phyloP scores from a whole-genome alignment of 2,888 invertebrate species.

The Leptinotarsa haldemani region DNA sequence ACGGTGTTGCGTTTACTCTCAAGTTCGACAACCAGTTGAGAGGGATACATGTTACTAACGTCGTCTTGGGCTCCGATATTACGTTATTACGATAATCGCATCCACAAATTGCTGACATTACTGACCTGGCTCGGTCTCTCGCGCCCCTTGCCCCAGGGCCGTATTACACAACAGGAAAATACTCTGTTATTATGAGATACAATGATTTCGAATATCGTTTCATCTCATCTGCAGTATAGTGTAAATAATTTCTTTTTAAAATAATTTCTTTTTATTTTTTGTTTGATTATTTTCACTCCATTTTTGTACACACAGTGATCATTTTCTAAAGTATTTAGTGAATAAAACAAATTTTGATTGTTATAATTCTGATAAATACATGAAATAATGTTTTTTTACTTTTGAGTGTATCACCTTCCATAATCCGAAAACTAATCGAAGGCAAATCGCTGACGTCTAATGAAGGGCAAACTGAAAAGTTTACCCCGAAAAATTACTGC shows the following conservation, averaged over 20 bases:
- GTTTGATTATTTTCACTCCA: no score
- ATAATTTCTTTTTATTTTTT: not conserved
- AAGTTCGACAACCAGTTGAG: conserved; percentile 35
- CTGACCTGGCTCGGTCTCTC: conserved; percentile 50
- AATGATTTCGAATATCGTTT: conserved; percentile 5
- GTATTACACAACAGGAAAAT: conserved; percentile 27
- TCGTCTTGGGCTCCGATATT: conserved; percentile 54
- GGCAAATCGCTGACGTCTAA: no score
- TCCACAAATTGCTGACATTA: conserved; percentile 57
- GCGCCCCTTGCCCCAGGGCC: conserved; percentile 34
- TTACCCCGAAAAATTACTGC: no score
- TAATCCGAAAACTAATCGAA: no score
- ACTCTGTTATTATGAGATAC: conserved; percentile 31
- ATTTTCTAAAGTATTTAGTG: no score
- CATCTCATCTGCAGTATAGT: not conserved
- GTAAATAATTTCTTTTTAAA: not conserved
- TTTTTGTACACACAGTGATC: no score
- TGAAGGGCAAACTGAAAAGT: no score
- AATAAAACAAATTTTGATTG: no score
- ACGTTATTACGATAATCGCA: conserved; percentile 59
- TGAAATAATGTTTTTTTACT: no score
- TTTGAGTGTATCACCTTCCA: no score
- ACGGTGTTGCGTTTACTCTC: conserved; percentile 24
- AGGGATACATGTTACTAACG: conserved; percentile 48
- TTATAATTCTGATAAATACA: no score